Conservation (phyloP, 2,113 vertebrate genomes). For the Scartelaos histophorus region DNA sequence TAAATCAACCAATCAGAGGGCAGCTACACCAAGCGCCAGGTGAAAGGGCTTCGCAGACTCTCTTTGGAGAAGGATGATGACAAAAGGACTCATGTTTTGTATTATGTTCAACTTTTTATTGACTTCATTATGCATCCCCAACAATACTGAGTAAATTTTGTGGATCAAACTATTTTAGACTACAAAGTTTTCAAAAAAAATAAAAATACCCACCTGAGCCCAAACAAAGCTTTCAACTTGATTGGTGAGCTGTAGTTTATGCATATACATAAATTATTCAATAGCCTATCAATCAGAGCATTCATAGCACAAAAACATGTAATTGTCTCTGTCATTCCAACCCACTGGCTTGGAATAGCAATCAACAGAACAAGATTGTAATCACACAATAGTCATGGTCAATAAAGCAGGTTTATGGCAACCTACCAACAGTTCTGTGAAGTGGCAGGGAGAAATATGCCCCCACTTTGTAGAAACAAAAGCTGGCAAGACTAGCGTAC, state of each 20-base stretch:
- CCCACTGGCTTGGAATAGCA: constrained; percentile 19
- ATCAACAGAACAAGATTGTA: constrained; percentile 18
- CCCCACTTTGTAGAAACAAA: constrained; percentile 33
- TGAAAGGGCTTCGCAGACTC: neutral
- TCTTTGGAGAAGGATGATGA: neutral
- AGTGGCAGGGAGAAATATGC: constrained; percentile 33
- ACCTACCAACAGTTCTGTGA: constrained; percentile 28
- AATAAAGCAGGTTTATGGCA: constrained; percentile 33
- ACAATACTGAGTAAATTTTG: neutral
- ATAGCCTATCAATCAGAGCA: neutral
- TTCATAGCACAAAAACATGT: constrained; percentile 4
- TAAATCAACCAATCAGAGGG: constrained; percentile 24
- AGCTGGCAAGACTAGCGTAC: constrained; percentile 30
- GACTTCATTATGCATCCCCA: neutral
- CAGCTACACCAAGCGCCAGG: neutral
- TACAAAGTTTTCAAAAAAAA: too few species aligned
- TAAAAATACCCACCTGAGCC: too few species aligned
- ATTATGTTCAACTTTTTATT: neutral
- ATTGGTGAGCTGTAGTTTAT: neutral
- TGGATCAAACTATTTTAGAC: too few species aligned
- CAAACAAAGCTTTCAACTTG: neutral
- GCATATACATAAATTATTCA: neutral
- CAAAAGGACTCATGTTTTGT: neutral
- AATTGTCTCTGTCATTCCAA: constrained; percentile 17
- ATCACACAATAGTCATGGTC: constrained; percentile 42